Evolutionary conservation across 64 coral and sea anemone species (phyloP).

Genomic region (Exaiptasia diaphana): DNA sequence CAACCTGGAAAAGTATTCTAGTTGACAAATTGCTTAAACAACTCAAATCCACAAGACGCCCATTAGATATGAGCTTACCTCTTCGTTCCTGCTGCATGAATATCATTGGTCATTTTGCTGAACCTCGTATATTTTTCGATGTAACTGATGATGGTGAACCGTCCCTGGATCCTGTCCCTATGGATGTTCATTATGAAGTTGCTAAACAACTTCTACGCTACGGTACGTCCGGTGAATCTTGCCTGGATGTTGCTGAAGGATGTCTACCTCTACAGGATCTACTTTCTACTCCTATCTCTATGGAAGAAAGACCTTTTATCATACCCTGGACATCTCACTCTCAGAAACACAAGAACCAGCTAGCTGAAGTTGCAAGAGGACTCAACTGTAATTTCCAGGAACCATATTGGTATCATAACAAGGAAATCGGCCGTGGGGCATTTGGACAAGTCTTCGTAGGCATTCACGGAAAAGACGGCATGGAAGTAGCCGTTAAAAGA

Average conservation of each 20-base stretch:
- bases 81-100: background rate
- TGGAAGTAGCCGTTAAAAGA: background rate
- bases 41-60: background rate
- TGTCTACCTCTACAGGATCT: background rate
- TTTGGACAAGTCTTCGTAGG: background rate
- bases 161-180: background rate
- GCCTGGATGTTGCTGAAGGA: background rate
- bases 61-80: background rate
- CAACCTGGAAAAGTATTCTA: background rate
- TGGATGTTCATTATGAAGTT: background rate
- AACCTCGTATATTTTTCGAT: too few species aligned
- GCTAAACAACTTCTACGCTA: background rate
- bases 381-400: background rate
- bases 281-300: background rate
- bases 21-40: background rate
- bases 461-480: background rate
- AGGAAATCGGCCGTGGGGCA: background rate
- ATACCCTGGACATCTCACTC: background rate
- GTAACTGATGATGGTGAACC: background rate
- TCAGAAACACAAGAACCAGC: background rate
- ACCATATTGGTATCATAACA: background rate
- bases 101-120: background rate
- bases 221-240: background rate
- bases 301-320: background rate
- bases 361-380: background rate